Evolutionary conservation across 2,797 vertebrate genomes (phyloP), one percentile per base, ranked within the genome.

Genomic region (Morus bassanus): DNA sequence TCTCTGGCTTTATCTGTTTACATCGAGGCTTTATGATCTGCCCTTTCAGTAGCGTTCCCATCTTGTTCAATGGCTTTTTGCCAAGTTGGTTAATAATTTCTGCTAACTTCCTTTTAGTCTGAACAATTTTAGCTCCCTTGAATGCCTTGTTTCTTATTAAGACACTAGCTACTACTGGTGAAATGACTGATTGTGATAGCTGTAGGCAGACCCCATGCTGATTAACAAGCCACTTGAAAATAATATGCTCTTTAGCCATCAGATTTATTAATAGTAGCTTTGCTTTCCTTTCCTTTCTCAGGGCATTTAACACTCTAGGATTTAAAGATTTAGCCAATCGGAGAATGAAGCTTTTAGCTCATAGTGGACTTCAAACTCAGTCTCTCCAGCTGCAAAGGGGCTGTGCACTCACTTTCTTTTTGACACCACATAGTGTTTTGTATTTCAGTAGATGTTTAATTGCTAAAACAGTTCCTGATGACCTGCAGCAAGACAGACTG

Each of bases 161-260:
- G 68, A 61, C 69, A 74, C 73, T 31, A 53, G 41, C 22, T 85
- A 8, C 41, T 53, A 22, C 46, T 53, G 79, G 75, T 48, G 54
- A 60, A 68, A 73, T 69, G 85, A 79, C 50, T 60, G 88, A 87
- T 46, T 54, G 84, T 51, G 80, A 19, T 57, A 61, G 94, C 91
- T 82, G 88, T 33, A 59, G 85, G 94, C 54, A 89, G 82, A 46
- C 45, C 67, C 54, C 69, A 21, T n/a, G 85, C 68, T 91, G 79
- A 68, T 5, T 16, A 88, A 85, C 59, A 88, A 90, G 46, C 68
- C 64, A 41, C 57, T 90, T 80, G 86, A 76, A 88, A 90, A 88
- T 64, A 93, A 93, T 53, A 57, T 21, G 43, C 41, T 90, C 76
- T 94, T 95, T 80, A 94, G 79, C 86, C 59, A 76, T 56, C 69